phyloP scores from a whole-genome alignment of 2,113 vertebrate genomes.

The Oryzias javanicus region DNA sequence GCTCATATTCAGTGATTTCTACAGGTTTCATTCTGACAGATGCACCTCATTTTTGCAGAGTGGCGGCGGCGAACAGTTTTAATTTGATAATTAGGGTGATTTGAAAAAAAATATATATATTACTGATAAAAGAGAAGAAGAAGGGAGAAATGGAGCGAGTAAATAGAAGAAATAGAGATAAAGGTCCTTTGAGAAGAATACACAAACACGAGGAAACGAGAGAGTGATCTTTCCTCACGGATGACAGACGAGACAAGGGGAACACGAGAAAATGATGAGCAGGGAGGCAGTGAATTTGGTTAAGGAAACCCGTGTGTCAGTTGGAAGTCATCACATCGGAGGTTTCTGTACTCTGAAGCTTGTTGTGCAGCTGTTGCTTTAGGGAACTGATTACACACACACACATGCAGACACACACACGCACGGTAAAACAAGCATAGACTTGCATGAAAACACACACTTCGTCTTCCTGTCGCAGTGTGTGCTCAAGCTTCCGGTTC shows the following conservation, averaged over 20 bases:
- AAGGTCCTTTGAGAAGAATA: background rate
- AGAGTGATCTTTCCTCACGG: background rate
- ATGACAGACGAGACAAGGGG: background rate
- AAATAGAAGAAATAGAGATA: background rate
- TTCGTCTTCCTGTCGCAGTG: slow-evolving; percentile 2
- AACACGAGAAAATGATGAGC: slow-evolving; percentile 5
- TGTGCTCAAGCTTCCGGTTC: slow-evolving; percentile 44
- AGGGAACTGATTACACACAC: slow-evolving; percentile 50
- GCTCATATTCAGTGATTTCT: slow-evolving; percentile 14
- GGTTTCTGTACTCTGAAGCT: slow-evolving; percentile 56
- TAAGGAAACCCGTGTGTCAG: slow-evolving; percentile 30
- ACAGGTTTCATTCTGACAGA: slow-evolving; percentile 25
- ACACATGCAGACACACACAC: slow-evolving; percentile 35
- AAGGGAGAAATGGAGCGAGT: background rate
- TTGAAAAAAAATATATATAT: slow-evolving; percentile 22
- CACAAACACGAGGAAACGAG: slow-evolving; percentile 1
- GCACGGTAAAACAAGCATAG: slow-evolving; percentile 10
- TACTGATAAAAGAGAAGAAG: background rate
- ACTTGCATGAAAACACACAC: background rate
- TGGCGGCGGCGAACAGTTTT: slow-evolving; percentile 9
- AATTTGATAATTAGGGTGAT: slow-evolving; percentile 38
- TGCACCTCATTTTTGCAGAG: slow-evolving; percentile 36
- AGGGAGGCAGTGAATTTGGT: slow-evolving; percentile 6
- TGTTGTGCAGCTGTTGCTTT: slow-evolving; percentile 59
- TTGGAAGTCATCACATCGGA: slow-evolving; percentile 59